These are phyloP conservation scores for Aphidoletes aphidimyza DNA, from an alignment of 2,888 invertebrate species.

Conservation along the genomic window DNA sequence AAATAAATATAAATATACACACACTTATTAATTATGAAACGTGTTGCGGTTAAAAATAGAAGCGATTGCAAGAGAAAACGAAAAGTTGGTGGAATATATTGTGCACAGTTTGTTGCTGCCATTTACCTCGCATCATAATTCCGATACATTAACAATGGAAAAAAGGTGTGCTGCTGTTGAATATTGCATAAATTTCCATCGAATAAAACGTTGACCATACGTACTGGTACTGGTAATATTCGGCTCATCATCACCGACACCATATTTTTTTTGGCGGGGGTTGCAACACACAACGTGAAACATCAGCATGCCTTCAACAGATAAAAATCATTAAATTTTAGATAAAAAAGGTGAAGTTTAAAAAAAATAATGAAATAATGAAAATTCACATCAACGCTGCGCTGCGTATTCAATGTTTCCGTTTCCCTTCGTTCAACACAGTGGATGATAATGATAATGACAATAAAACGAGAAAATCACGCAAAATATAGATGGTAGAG, in stretches of 20 bases:
- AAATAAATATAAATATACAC: not conserved
- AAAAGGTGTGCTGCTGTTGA: constrained; percentile 1
- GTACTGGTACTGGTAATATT: constrained; percentile 22
- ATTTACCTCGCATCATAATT: too few species aligned
- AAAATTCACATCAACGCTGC: not conserved
- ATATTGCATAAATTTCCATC: constrained; percentile 30
- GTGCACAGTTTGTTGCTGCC: too few species aligned
- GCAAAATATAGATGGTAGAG: too few species aligned
- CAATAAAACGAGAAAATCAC: not conserved
- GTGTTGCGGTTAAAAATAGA: constrained; percentile 48
- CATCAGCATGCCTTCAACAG: not conserved
- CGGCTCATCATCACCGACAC: not conserved
- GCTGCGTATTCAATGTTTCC: not conserved
- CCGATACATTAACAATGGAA: too few species aligned
- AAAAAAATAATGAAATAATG: constrained; percentile 28
- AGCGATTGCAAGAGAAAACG: not conserved
- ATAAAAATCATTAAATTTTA: constrained; percentile 25
- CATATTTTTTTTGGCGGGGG: not conserved
- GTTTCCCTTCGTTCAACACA: not conserved
- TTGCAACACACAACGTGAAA: not conserved
- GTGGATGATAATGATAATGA: not conserved
- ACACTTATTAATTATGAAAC: constrained; percentile 31
- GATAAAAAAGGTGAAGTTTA: not conserved
- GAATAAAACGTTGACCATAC: constrained; percentile 16
- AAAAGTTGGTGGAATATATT: too few species aligned